Percentiles rank a stretch among this genome's conserved stretches.
These are phyloP conservation scores for Nipponacmea schrenckii DNA, from an alignment of 2,888 invertebrate genomes.

Conservation along the genomic window DNA sequence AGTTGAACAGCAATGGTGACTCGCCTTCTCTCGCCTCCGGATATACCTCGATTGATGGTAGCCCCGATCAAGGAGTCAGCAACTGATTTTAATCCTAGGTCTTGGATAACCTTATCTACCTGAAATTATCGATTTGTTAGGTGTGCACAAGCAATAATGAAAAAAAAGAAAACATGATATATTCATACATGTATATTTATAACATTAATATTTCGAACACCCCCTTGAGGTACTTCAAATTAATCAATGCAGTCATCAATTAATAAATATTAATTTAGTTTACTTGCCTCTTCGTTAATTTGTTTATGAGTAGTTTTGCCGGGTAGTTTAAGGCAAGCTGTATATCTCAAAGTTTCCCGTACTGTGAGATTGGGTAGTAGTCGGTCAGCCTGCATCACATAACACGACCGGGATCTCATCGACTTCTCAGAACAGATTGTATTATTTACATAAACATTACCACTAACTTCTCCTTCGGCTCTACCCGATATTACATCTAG, in stretches of 20 bases:
- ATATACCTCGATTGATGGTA: conserved; percentile 83
- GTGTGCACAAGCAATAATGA: no score
- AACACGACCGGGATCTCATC: conserved; percentile 86
- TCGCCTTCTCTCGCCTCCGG: conserved; percentile 88
- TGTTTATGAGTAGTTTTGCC: conserved; percentile 22
- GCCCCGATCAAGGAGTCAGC: conserved; percentile 72
- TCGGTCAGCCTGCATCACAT: conserved; percentile 87
- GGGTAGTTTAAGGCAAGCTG: conserved; percentile 65
- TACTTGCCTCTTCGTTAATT: conserved; percentile 32
- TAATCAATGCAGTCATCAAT: no score
- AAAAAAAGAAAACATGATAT: no score
- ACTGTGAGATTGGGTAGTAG: conserved; percentile 87
- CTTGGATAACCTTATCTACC: conserved; percentile 76
- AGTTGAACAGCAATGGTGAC: conserved; percentile 91
- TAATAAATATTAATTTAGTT: no score
- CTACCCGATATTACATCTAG: conserved; percentile 83
- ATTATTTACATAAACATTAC: conserved; percentile 47
- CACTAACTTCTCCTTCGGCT: conserved; percentile 68
- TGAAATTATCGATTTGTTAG: conserved; percentile 74
- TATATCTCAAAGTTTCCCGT: conserved; percentile 74
- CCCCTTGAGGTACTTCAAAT: no score
- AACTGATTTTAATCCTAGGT: conserved; percentile 90
- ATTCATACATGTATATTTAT: no score
- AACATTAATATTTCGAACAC: no score
- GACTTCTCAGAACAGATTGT: conserved; percentile 70